phyloP scores from a whole-genome alignment of 2,113 vertebrate genomes.

The Protobothrops mucrosquamatus region DNA sequence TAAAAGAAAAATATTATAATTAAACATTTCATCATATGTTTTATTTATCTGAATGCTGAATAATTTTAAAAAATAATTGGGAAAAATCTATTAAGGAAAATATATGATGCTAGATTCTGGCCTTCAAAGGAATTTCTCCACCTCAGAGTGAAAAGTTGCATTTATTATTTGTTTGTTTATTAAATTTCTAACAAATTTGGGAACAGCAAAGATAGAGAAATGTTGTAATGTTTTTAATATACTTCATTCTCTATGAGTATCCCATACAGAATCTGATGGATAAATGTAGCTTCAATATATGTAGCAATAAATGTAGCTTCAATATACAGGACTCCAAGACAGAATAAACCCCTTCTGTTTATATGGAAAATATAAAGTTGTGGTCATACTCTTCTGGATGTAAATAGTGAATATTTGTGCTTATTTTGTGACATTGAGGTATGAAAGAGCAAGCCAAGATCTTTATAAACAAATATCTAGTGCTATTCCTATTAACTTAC shows the following conservation, averaged over 20 bases:
- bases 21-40: not conserved
- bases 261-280: not conserved
- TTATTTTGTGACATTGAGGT: not conserved
- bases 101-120: not conserved
- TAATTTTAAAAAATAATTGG: not conserved
- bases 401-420: not conserved
- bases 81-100: not conserved
- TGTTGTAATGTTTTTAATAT: not conserved
- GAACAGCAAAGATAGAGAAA: not conserved
- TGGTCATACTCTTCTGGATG: not conserved
- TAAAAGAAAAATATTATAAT: not conserved
- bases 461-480: not conserved
- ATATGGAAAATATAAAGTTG: not conserved
- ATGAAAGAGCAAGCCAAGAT: not conserved
- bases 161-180: not conserved
- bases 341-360: not conserved
- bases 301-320: not conserved
- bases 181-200: not conserved
- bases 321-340: not conserved
- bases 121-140: not conserved
- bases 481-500: not conserved
- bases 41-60: not conserved
- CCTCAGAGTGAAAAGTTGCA: not conserved
- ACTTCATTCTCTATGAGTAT: not conserved
- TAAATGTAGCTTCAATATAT: not conserved